phyloP scores from a whole-genome alignment of 2,888 invertebrate species.

The Flexamia atlantica region DNA sequence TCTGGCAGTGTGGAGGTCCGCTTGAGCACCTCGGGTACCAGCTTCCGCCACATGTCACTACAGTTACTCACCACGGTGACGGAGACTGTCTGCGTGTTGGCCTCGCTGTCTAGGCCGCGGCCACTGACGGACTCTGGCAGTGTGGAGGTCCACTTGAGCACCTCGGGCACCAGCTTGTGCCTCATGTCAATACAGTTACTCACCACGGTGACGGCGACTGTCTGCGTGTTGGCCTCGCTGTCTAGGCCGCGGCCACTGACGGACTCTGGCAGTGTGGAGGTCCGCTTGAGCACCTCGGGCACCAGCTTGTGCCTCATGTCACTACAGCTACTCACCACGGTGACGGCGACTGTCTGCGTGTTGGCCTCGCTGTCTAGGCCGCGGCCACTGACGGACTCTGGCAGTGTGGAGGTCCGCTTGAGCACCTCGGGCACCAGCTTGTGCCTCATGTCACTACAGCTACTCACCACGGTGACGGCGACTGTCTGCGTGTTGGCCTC shows the following conservation, averaged over 20 bases:
- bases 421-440: slow-evolving; percentile 5
- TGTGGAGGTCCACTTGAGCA: slow-evolving; percentile 26
- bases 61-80: slow-evolving; percentile 49
- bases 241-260: slow-evolving; percentile 39
- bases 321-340: slow-evolving; percentile 38
- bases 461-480: slow-evolving; percentile 42
- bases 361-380: slow-evolving; percentile 32
- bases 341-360: slow-evolving; percentile 35
- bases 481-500: slow-evolving; percentile 30
- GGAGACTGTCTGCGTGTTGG: slow-evolving; percentile 25
- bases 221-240: slow-evolving; percentile 2
- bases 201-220: slow-evolving; percentile 51
- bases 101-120: slow-evolving; percentile 27
- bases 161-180: slow-evolving; percentile 69
- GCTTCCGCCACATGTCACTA: no score
- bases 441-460: slow-evolving; percentile 73
- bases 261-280: slow-evolving; percentile 12
- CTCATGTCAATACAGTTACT: slow-evolving; percentile 72
- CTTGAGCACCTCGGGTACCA: slow-evolving; percentile 24
- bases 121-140: slow-evolving; percentile 38
- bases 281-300: slow-evolving; percentile 13
- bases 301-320: no score
- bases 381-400: slow-evolving; percentile 29
- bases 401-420: slow-evolving; percentile 32
- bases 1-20: slow-evolving; percentile 21